These are phyloP conservation scores for Meiosimyza decipiens DNA, from an alignment of 2,888 invertebrate species.

Conservation along the genomic window DNA sequence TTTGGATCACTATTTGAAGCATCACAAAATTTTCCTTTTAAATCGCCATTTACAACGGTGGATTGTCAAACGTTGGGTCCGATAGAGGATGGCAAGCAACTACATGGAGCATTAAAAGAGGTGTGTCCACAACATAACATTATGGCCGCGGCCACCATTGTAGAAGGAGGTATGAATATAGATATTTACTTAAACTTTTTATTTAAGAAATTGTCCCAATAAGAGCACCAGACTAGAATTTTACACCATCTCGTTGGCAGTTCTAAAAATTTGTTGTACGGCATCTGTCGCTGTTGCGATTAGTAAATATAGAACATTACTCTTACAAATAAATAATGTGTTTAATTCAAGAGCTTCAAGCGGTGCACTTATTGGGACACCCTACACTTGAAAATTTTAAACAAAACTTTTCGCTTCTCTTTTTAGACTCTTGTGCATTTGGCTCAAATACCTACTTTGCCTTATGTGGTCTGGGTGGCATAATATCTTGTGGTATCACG, in stretches of 20 bases:
- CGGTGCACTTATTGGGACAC: no score
- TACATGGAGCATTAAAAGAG: slow-evolving; percentile 35
- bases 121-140: slow-evolving; percentile 58
- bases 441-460: slow-evolving; percentile 90
- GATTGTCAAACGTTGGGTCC: slow-evolving; percentile 69
- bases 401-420: neutral
- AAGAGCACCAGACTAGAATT: no score
- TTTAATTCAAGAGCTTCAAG: no score
- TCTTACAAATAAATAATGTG: no score
- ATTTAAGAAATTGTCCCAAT: no score
- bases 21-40: slow-evolving; percentile 74
- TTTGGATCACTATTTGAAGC: slow-evolving; percentile 73
- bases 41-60: slow-evolving; percentile 71
- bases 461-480: slow-evolving; percentile 91
- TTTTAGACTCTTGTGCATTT: slow-evolving; percentile 84
- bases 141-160: slow-evolving; percentile 60
- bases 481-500: slow-evolving; percentile 72
- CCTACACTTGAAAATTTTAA: neutral
- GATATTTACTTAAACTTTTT: neutral
- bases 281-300: no score
- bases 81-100: neutral
- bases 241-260: no score
- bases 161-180: slow-evolving; percentile 57
- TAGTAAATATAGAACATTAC: no score
- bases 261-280: no score